Conservation (phyloP, 1,140 invertebrate species). For the Drosophila subobscura region DNA sequence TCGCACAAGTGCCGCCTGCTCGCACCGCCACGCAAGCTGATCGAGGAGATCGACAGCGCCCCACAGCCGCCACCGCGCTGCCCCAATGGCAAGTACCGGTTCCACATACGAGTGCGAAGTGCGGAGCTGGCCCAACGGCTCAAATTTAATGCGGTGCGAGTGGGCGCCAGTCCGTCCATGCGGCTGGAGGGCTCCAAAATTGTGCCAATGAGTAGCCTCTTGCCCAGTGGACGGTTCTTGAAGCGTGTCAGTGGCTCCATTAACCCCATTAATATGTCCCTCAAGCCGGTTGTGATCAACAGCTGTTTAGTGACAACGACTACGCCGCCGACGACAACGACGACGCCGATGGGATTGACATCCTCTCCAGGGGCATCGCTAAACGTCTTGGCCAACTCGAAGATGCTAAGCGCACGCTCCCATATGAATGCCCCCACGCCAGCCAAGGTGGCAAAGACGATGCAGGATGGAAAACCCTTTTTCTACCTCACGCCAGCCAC, state of each 20-base stretch:
- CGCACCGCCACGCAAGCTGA: slow-evolving; percentile 88
- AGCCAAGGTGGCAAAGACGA: slow-evolving; percentile 72
- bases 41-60: slow-evolving; percentile 89
- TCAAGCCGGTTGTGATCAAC: slow-evolving; percentile 70
- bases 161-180: slow-evolving; percentile 83
- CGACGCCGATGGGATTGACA: slow-evolving; percentile 8
- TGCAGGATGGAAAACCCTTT: slow-evolving; percentile 75
- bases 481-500: slow-evolving; percentile 79
- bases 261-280: slow-evolving; percentile 73
- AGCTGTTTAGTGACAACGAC: slow-evolving; percentile 38
- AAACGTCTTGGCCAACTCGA: slow-evolving; percentile 45
- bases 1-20: slow-evolving; percentile 91
- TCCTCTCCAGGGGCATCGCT: slow-evolving; percentile 20
- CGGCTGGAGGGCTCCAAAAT: slow-evolving; percentile 72
- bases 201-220: slow-evolving; percentile 63
- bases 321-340: slow-evolving; percentile 12
- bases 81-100: slow-evolving; percentile 86
- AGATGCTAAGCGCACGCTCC: slow-evolving; percentile 52
- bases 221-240: slow-evolving; percentile 56
- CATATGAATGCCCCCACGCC: slow-evolving; percentile 68
- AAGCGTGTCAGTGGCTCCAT: slow-evolving; percentile 70
- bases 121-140: slow-evolving; percentile 71
- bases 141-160: slow-evolving; percentile 65
- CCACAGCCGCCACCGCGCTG: slow-evolving; percentile 87
- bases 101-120: slow-evolving; percentile 77